These are phyloP conservation scores for Vesta saturnalis DNA, from an alignment of 2,888 invertebrate species.

Conservation along the genomic window DNA sequence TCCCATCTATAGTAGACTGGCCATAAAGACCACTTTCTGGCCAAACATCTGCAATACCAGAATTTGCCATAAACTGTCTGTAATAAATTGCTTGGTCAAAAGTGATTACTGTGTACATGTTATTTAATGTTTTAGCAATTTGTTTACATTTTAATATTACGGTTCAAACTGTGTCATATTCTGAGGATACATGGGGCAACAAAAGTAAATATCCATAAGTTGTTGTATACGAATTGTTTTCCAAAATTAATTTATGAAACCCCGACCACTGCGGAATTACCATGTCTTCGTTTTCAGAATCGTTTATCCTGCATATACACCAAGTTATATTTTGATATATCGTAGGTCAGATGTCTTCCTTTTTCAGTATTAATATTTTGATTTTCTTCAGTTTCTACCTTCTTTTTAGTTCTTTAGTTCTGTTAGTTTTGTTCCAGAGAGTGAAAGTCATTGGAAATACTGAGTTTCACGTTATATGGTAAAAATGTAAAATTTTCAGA, in stretches of 20 bases:
- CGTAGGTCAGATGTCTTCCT: too few species aligned
- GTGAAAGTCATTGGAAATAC: background rate
- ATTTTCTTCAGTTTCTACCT: background rate
- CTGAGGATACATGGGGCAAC: too few species aligned
- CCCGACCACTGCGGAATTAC: too few species aligned
- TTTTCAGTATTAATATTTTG: too few species aligned
- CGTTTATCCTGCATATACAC: background rate
- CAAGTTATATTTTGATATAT: background rate
- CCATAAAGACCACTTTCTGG: too few species aligned
- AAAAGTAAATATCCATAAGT: slow-evolving; percentile 5
- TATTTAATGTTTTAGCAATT: slow-evolving; percentile 26
- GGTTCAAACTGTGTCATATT: too few species aligned
- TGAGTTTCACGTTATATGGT: slow-evolving; percentile 5
- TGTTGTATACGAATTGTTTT: background rate
- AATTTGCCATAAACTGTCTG: too few species aligned
- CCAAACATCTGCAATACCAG: too few species aligned
- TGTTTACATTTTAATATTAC: slow-evolving; percentile 17
- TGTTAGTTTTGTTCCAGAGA: background rate
- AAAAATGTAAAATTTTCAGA: background rate
- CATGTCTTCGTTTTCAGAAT: too few species aligned
- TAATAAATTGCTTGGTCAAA: too few species aligned
- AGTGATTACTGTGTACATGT: too few species aligned
- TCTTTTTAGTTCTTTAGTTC: background rate
- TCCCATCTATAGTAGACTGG: too few species aligned
- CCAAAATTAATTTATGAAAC: background rate